Evolutionary conservation across 1,140 invertebrate genomes (phyloP).

Genomic region (Zophobas atratus): DNA sequence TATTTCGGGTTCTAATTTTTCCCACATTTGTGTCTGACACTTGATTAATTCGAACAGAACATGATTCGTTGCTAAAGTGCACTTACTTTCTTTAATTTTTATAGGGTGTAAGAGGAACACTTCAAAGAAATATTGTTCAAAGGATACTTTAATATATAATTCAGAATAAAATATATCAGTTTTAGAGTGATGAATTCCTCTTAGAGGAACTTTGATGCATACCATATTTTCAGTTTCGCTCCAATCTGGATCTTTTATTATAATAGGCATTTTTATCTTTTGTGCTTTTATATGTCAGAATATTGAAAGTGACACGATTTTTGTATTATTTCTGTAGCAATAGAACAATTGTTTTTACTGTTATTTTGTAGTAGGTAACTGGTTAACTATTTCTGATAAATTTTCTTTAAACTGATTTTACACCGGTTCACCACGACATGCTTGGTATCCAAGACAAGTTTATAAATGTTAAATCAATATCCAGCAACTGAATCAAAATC

Average conservation of each 20-base stretch:
- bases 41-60: conserved; percentile 77
- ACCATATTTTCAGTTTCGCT: conserved; percentile 74
- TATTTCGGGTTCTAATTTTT: conserved; percentile 70
- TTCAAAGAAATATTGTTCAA: conserved; percentile 78
- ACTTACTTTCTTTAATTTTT: conserved; percentile 72
- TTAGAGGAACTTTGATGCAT: conserved; percentile 73
- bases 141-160: conserved; percentile 78
- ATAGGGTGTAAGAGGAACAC: conserved; percentile 74
- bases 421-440: too few species aligned
- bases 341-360: too few species aligned
- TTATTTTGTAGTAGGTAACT: too few species aligned
- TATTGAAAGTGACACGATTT: too few species aligned
- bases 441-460: too few species aligned
- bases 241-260: conserved; percentile 81
- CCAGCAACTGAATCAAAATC: too few species aligned
- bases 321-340: too few species aligned
- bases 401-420: too few species aligned
- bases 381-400: too few species aligned
- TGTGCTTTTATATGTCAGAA: neutral
- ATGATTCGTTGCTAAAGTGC: conserved; percentile 71
- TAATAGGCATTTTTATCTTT: conserved; percentile 76
- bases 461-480: too few species aligned
- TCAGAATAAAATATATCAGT: conserved; percentile 77
- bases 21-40: conserved; percentile 72
- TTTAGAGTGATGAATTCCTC: conserved; percentile 69